Evolutionary conservation across 1,140 invertebrate species (phyloP).

Genomic region (roundworm (Caenorhabditis elegans)): WBcel235 BX284606.5:12667501-12668000

Average conservation of each 20-base stretch:
- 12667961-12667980: background rate
- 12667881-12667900: background rate
- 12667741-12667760: background rate
- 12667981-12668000: background rate
- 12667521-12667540: too few species aligned
- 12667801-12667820: conserved; percentile 10
- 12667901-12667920: background rate
- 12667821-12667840: background rate
- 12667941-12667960: background rate
- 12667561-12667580: too few species aligned
- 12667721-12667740: conserved; percentile 42
- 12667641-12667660: conserved; percentile 60
- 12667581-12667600: background rate
- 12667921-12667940: background rate
- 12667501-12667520: too few species aligned
- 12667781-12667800: background rate
- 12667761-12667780: background rate
- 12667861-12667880: background rate
- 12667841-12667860: background rate
- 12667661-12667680: conserved; percentile 52
- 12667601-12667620: conserved; percentile 2
- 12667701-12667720: conserved; percentile 58
- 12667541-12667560: too few species aligned
- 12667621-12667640: conserved; percentile 56
- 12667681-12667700: conserved; percentile 60